Base-by-base conservation (phyloP, 2,113 vertebrate species). In the Megaptera novaeangliae region DNA sequence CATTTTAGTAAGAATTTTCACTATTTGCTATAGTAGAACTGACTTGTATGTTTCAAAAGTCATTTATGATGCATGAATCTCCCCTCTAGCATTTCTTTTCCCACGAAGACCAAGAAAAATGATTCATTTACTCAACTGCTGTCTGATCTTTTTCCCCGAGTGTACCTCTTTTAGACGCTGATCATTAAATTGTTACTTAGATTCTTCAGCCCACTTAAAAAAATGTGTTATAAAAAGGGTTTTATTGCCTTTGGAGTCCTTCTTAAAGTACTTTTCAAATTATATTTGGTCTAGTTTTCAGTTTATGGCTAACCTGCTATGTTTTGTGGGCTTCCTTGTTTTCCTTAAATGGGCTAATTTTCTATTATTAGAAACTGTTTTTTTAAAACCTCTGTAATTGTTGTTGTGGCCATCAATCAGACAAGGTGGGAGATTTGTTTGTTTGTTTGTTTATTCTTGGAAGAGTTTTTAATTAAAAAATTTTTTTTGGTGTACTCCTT, bases 191-290 rank as follows among this genome's bases (percentile, higher is more conserved):
- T 29, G 34, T 88, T 88, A 82, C 68, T 78, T 78, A 89, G 49
- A 95, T 77, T 85, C 66, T 89, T 95, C 5, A 75, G 83, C 36
- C 21, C 17, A 69, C 34, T 85, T 94, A 15, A 71, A 55, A 55
- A 94, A 94, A 93, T 55, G 5, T 78, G 27, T 83, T 91, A 52
- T 95, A 96, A 93, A 93, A 96, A 93, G 57, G 91, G 21, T 91
- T 96, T 93, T 97, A 93, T 75, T 95, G 69, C 14, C 34, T 82
- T 94, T 96, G 61, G 78, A 94, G n/a, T 96, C 36, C 68, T 78
- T 97, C 95, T 89, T 95, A 97, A 94, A 95, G 57, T 96, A 86
- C 88, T 95, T 81, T 71, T 84, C 81, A 94, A 95, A 46, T 88
- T 66, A 92, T 66, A 94, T 88, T 97, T 95, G 95, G 52, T 84